Percentiles rank a stretch among this genome's conserved stretches.
phyloP scores from a whole-genome alignment of 1,140 invertebrate species.

The Platyura marginata region DNA sequence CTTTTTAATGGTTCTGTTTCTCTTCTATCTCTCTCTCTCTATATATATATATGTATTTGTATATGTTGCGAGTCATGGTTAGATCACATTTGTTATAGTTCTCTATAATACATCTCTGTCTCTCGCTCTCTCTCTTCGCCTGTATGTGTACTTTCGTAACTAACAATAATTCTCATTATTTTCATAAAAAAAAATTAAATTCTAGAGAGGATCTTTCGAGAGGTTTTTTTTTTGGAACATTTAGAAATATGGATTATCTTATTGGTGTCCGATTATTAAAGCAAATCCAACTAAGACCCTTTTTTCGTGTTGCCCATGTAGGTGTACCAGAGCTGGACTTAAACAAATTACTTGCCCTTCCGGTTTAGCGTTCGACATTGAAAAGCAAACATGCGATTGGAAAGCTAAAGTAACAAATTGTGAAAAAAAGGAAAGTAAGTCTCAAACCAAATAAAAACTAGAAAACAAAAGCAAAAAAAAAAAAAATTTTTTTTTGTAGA shows the following conservation, averaged over 20 bases:
- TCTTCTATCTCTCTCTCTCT: too few relatives aligned
- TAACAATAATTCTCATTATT: too few relatives aligned
- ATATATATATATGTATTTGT: too few relatives aligned
- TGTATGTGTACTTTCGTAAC: not conserved
- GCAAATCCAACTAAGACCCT: not conserved
- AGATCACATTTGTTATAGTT: not conserved
- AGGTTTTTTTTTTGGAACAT: too few relatives aligned
- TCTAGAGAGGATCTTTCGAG: too few relatives aligned
- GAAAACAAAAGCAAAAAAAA: constrained; percentile 5
- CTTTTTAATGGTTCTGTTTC: too few relatives aligned
- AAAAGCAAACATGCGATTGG: constrained; percentile 95
- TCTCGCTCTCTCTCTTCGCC: not conserved
- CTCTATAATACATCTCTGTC: not conserved
- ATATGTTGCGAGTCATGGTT: too few relatives aligned
- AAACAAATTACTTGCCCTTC: constrained; percentile 87
- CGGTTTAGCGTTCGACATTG: constrained; percentile 88
- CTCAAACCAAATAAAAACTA: constrained; percentile 18
- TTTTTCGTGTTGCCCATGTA: constrained; percentile 19
- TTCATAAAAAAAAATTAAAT: too few relatives aligned
- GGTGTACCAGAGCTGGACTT: constrained; percentile 82
- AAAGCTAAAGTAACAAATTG: constrained; percentile 92
- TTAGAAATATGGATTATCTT: not conserved
- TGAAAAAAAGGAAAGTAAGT: constrained; percentile 91
- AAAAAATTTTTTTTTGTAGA: not conserved
- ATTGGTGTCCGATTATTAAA: not conserved